Evolutionary conservation across 2,888 invertebrate species (phyloP), one percentile per base, ranked within the genome.

Genomic region (Ennomos fuscantarius): DNA sequence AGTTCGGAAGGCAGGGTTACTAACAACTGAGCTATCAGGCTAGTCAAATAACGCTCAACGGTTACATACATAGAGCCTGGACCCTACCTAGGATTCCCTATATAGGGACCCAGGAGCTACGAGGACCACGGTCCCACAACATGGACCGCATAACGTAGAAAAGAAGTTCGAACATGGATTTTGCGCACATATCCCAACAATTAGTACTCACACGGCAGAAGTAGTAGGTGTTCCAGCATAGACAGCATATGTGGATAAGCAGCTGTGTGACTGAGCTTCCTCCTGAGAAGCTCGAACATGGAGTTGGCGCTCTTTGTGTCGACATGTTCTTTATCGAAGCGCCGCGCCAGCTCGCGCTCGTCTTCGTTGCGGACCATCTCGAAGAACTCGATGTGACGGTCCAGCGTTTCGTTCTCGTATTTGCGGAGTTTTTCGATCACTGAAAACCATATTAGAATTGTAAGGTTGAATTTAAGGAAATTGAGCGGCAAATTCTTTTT

Each of bases 301-400:
- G 95, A 94, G 0, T 96, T 95, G 1, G 98, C 98, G 84, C 98
- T 98, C 89, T 98, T 98, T 0, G 97, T 97, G 82, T 99, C 98
- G 47, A 99, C 95, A 84, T 98, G 98, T 70, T 97, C 96, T 79
- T 96, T 95, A 80, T 98, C 97, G 89, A 97, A 98, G 73, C 97
- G 95, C 63, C 98, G 94, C 5, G 98, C 97, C 62, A 99, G 85
- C 81, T 99, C 98, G 74, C 97, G 96, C 84, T 99, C 99, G 85
- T 99, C 99, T 87, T 99, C 99, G 76, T 96, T 97, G 43, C 99
- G 94, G 15, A 99, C 97, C 98, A 99, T 98, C 90, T 99, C 99
- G 90, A 99, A 99, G 89, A 99, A 98, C 84, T 99, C 99, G 87
- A 99, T 95, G 94, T 99, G 99, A 73, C 98, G 95, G 82, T 99